Evolutionary conservation across 2,113 vertebrate genomes (phyloP), one percentile per base, ranked within the genome.

Genomic region (Tretioscincus oriximinensis): DNA sequence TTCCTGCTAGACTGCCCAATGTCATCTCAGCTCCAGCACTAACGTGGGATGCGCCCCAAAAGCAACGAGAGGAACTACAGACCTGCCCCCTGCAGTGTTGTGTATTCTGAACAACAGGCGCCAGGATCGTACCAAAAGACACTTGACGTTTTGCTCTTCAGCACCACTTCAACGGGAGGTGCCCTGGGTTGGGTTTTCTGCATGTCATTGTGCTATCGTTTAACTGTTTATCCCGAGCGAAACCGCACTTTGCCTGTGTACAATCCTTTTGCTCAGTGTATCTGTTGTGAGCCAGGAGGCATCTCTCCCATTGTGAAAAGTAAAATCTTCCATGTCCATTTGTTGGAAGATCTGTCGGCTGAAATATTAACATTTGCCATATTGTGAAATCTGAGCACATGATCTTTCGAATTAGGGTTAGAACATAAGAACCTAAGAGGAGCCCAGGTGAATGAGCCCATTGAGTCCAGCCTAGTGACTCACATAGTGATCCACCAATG

Each of bases 1-100:
- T 7, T 8, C 0, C 0, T 12, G 81, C n/a, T 73, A 68, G 64
- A 60, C 72, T 6, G 20, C 41, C 63, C 41, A 65, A 73, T 61
- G 73, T 68, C 7, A 0, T 0, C 72, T 69, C n/a, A 22, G 4
- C 20, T 29, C 31, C 29, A 22, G 51, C 63, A 1, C 35, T 26
- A 8, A 8, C 10, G 14, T 5, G 18, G 20, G 24, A 45, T 47
- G 11, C 24, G 18, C 65, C 65, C 35, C 7, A 28, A 28, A 66
- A 29, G 28, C 20, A 58, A 24, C 14, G 28, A 7, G 4, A 69
- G 66, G 21, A 29, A 11, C 7, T 3, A 22, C 24, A 28, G 31
- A 29, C 45, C 20, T 18, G 16, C 9, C 10, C 9, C 63, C 11
- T 2, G 4, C 7, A 20, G 22, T 4, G 5, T 16, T 3, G 7